Conservation (phyloP, 1,140 invertebrate species). For the Subanguina moxae region DNA sequence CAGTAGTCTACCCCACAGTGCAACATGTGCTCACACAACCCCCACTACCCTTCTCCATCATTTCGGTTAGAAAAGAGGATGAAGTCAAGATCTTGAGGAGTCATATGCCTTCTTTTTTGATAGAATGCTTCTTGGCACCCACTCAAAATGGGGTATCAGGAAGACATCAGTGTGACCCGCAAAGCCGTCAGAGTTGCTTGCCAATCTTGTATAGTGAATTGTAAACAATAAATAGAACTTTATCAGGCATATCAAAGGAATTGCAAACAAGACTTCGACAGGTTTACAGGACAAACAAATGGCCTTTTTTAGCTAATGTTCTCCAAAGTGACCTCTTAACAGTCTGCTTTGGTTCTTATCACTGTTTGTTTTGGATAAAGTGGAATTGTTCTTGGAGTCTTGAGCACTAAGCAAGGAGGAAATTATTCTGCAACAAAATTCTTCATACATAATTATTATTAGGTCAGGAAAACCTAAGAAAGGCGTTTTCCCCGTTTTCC, state of each 20-base stretch:
- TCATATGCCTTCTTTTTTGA: constrained; percentile 12
- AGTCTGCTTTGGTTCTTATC: neutral
- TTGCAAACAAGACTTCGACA: too few species aligned
- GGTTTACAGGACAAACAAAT: too few species aligned
- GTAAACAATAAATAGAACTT: too few species aligned
- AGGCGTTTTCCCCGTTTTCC: constrained; percentile 23
- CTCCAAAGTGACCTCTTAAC: neutral
- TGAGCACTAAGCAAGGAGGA: constrained; percentile 17
- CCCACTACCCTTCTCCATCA: neutral
- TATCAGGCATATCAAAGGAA: too few species aligned
- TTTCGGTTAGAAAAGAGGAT: constrained; percentile 3
- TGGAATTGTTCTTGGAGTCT: neutral
- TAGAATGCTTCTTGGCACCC: constrained; percentile 11
- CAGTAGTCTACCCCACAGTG: constrained; percentile 10
- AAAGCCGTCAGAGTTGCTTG: constrained; percentile 3
- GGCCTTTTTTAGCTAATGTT: too few species aligned
- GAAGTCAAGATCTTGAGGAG: neutral
- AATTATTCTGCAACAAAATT: constrained; percentile 1
- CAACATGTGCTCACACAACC: constrained; percentile 11
- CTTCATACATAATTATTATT: neutral
- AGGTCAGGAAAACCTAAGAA: constrained; percentile 3
- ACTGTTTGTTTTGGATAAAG: neutral
- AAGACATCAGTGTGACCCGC: neutral
- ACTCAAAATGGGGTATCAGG: neutral
- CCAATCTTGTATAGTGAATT: constrained; percentile 4